These are phyloP conservation scores for Uria lomvia DNA, from an alignment of 2,113 vertebrate species.

Conservation along the genomic window DNA sequence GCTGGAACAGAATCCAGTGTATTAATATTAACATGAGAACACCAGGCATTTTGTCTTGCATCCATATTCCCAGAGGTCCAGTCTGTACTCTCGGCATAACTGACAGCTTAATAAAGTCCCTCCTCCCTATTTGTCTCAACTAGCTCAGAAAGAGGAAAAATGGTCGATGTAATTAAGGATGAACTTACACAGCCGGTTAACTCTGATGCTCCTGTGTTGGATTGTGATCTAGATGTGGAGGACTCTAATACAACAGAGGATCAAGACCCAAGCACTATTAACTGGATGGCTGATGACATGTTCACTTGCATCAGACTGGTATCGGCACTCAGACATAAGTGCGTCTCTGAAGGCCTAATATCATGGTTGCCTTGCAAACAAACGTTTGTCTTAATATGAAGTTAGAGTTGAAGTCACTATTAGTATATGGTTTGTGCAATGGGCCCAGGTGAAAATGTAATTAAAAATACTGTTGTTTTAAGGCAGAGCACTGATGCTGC, in stretches of 20 bases:
- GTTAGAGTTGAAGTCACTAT: background rate
- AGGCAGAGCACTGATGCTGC: background rate
- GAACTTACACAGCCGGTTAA: background rate
- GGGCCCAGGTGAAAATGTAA: background rate
- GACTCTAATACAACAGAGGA: background rate
- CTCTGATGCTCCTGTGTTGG: background rate
- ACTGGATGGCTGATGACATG: background rate
- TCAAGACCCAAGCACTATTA: background rate
- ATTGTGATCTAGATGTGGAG: background rate
- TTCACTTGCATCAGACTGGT: background rate
- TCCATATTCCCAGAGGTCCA: background rate
- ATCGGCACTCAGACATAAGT: background rate
- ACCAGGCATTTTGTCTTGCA: background rate
- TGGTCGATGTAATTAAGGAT: background rate
- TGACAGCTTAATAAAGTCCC: background rate
- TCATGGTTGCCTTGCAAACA: background rate
- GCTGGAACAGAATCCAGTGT: background rate
- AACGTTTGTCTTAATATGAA: background rate
- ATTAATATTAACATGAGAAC: slow-evolving; percentile 52
- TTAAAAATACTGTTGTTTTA: background rate
- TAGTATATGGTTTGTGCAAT: background rate
- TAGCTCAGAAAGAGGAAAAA: background rate
- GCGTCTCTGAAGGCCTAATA: background rate
- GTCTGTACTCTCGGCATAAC: background rate
- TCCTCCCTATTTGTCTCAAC: background rate